These are phyloP conservation scores for Huso huso DNA, from an alignment of 2,797 vertebrate species.

Conservation along the genomic window DNA sequence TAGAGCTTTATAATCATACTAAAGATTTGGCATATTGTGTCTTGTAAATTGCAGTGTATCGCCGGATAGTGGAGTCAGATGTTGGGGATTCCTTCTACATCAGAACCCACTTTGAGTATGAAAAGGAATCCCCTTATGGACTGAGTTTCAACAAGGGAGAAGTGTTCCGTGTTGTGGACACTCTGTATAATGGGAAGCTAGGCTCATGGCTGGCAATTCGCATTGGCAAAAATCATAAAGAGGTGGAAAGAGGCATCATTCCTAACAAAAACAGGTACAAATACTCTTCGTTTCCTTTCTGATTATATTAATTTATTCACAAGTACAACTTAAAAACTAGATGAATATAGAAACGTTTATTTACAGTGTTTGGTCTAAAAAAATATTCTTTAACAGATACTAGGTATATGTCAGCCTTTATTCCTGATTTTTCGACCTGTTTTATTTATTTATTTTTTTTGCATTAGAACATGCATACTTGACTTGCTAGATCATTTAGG, in stretches of 20 bases:
- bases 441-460: too few relatives aligned
- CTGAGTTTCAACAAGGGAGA: slow-evolving; percentile 95
- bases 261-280: slow-evolving; percentile 93
- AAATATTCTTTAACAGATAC: too few relatives aligned
- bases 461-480: too few relatives aligned
- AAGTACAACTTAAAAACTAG: too few relatives aligned
- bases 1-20: background rate
- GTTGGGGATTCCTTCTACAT: slow-evolving; percentile 98
- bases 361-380: too few relatives aligned
- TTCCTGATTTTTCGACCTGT: too few relatives aligned
- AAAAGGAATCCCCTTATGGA: slow-evolving; percentile 93
- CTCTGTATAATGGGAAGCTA: slow-evolving; percentile 89
- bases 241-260: slow-evolving; percentile 93
- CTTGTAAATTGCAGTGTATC: slow-evolving; percentile 72
- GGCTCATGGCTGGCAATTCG: slow-evolving; percentile 95
- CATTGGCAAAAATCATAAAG: slow-evolving; percentile 94
- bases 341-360: too few relatives aligned
- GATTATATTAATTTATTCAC: background rate
- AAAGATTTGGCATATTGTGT: background rate
- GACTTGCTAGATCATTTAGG: too few relatives aligned
- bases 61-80: slow-evolving; percentile 93
- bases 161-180: slow-evolving; percentile 92
- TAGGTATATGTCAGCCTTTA: too few relatives aligned
- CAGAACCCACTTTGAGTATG: slow-evolving; percentile 94
- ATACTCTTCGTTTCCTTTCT: background rate